These are phyloP conservation scores for Urocynchramus pylzowi DNA, from an alignment of 2,113 vertebrate species.

Conservation along the genomic window DNA sequence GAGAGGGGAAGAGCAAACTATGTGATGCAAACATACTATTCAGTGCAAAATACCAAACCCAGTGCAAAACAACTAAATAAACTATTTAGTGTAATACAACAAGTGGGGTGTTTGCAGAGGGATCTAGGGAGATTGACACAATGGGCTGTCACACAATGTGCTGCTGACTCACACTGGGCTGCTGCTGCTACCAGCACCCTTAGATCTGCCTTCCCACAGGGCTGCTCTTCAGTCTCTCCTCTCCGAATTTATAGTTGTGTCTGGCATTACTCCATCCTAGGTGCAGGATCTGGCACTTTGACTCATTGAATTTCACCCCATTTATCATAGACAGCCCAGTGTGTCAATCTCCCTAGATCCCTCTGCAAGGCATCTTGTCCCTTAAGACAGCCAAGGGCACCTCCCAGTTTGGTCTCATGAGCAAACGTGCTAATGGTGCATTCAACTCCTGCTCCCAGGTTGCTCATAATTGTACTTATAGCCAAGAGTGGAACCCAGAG, in stretches of 20 bases:
- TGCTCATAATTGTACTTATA: fast-evolving
- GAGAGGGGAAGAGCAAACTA: too few species aligned
- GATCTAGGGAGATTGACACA: too few species aligned
- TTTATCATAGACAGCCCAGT: not conserved
- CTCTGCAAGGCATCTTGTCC: not conserved
- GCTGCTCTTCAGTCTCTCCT: not conserved
- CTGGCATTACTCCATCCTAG: not conserved
- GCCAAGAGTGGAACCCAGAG: not conserved
- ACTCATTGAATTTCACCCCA: not conserved
- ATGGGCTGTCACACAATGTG: not conserved
- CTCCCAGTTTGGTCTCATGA: not conserved
- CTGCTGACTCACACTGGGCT: not conserved
- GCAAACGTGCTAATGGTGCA: not conserved
- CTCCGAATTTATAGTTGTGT: not conserved
- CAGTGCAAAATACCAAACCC: too few species aligned
- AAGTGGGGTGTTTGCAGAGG: too few species aligned
- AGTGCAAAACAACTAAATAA: too few species aligned
- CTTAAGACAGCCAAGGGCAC: not conserved
- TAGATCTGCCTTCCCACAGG: not conserved
- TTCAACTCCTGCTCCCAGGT: not conserved
- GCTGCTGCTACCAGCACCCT: not conserved
- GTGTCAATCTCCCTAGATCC: not conserved
- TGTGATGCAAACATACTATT: too few species aligned
- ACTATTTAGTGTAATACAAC: too few species aligned
- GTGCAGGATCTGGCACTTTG: not conserved